Percentiles rank a stretch among this genome's conserved stretches.
Evolutionary conservation across 2,797 vertebrate species (phyloP).

Genomic region (Malacoctenus gilli): DNA sequence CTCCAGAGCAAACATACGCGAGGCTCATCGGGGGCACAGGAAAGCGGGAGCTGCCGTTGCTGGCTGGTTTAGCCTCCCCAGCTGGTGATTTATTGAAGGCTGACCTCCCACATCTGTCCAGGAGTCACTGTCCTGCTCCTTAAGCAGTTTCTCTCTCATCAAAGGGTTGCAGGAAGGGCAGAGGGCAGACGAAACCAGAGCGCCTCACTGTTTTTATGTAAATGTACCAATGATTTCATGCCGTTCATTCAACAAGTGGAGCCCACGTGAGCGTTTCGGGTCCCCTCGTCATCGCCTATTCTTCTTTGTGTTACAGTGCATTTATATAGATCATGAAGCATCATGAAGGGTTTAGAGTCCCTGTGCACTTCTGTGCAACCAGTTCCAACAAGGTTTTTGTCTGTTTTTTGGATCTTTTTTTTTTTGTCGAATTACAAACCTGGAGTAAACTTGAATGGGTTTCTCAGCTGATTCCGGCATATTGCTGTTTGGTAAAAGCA

Average conservation of each 20-base stretch:
- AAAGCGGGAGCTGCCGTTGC: slow-evolving; percentile 9
- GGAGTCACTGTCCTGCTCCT: slow-evolving; percentile 30
- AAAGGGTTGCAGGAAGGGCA: slow-evolving; percentile 32
- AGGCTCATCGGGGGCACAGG: background rate
- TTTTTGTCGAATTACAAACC: too few species aligned
- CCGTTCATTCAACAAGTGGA: background rate
- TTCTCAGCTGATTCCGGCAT: too few species aligned
- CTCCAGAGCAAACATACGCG: too few species aligned
- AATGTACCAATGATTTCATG: slow-evolving; percentile 27
- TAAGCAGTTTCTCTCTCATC: slow-evolving; percentile 36
- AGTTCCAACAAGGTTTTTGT: too few species aligned
- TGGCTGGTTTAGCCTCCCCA: slow-evolving; percentile 29
- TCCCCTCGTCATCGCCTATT: background rate
- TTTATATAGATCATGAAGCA: too few species aligned
- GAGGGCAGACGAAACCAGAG: slow-evolving; percentile 20
- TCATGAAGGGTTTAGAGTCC: too few species aligned
- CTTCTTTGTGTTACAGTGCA: too few species aligned
- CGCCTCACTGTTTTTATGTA: slow-evolving; percentile 14
- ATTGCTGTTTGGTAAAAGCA: too few species aligned
- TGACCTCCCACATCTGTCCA: slow-evolving; percentile 63
- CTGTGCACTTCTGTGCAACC: too few species aligned
- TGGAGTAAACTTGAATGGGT: too few species aligned
- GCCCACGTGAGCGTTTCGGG: background rate
- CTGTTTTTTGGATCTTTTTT: too few species aligned
- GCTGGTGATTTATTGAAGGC: slow-evolving; percentile 57